Base-by-base conservation (phyloP, 2,113 vertebrate genomes). In the Axis porcinus region DNA sequence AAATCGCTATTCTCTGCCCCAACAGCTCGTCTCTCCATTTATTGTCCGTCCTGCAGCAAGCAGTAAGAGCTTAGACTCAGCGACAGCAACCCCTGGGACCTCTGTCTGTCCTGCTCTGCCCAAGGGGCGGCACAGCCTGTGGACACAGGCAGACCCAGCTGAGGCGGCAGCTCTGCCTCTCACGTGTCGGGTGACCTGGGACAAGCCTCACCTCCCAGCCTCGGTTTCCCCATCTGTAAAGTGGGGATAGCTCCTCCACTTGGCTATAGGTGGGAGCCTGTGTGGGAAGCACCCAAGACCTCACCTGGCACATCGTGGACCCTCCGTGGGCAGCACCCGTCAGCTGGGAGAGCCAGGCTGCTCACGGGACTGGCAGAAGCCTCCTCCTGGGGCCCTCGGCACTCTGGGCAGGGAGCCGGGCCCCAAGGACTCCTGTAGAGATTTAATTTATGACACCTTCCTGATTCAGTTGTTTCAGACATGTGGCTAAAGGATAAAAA, bases 291-390 rank as follows among this genome's bases (percentile, higher is more conserved):
- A 21, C 43, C 33, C 43, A 8, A 14, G 7, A 58, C 62, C 28
- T 74, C 28, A 7, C 85, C 86, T 79, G 54, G 93, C 60, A 33
- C 45, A 30, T 0, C 0, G 25, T 1, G 13, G 96, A 45, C 36
- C 30, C 67, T 54, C 30, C 1, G 0, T 25, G 45, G 17, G 52
- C 0, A 1, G 52, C 95, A 36, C 28, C 9, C 30, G 1, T 40
- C 40, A 12, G 0, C 23, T 17, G 45, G 60, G 64, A 76, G 43
- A 54, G 27, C 17, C 43, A 9, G 36, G 47, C 86, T 55, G 23
- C 23, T 55, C 33, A 27, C 0, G 1, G 7, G 21, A 45, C 30
- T 23, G 14, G 16, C 21, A 0, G 19, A 47, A 16, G 36, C 9
- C 3, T 33, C 52, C 52, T 47, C 30, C 1, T 30, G 19, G 12